Base-by-base conservation (phyloP, 2,113 vertebrate genomes). In the Paraplagusia blochii region DNA sequence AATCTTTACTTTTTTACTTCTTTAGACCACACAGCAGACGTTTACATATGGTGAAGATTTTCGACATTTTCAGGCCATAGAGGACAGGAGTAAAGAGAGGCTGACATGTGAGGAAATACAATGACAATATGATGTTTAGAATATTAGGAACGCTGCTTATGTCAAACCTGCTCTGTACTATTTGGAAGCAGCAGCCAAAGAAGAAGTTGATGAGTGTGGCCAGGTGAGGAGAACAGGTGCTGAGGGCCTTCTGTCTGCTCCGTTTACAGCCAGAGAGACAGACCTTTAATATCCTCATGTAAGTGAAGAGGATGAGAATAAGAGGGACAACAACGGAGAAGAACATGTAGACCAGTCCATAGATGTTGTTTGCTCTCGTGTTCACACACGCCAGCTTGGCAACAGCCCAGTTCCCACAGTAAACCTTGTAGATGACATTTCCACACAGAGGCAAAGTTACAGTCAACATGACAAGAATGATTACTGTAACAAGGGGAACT, bases 341-440 rank as follows among this genome's bases (percentile, higher is more conserved):
- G 2, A 66, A 1, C 1, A 14, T 22, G 18, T 22, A 17, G 4
- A 17, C 22, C 9, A 81, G 19, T 7, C 83, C 82, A 44, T 49
- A 69, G 7, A 76, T 55, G 53, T 85, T 86, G 7, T 77, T 79
- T n/a, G 58, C 39, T 8, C 5, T 71, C 0, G 79, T 74, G 39
- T 84, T 73, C 34, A 44, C 58, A 18, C 85, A 88, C 1, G 84
- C 73, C 13, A 88, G 71, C 22, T 76, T 86, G 8, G 85, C 78
- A 8, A 89, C 13, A 0, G 69, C 63, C 53, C 79, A 50, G 34
- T 85, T 87, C 22, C 81, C 81, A 68, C 87, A 89, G 55, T 85
- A 87, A 8, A 88, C 39, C 53, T 80, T 88, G 35, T 60, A 50
- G 16, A 88, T 70, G 1, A 66, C 6, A 43, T 77, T 75, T 2